Base-by-base conservation (phyloP, 2,797 vertebrate species). In the Trematomus bernacchii region DNA sequence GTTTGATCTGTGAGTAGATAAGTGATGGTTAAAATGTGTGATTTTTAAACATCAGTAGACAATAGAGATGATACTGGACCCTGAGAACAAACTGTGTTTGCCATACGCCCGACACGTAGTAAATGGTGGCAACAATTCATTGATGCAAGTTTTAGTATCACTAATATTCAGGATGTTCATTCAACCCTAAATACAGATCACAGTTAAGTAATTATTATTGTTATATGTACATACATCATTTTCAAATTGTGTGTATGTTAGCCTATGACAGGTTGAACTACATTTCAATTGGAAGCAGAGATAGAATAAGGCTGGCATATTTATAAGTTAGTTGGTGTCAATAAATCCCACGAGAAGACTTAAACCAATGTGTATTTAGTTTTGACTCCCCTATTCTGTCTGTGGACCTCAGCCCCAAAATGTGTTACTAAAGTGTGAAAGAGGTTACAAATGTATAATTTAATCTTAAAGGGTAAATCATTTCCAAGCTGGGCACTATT, bases 1-100 rank as follows among this genome's bases (percentile, higher is more conserved):
- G 58, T 83, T 85, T 84, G 64, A 80, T 71, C 71, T 73, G 16
- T 89, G 73, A 73, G 81, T 80, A 75, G 69, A 81, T 75, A 71
- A 50, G 50, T 71, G 79, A 73, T 50, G 76, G 76, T 77, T 82
- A 40, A 81, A 82, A 79, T 73, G 65, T 85, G 79, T 71, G 62
- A 80, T 70, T 80, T 80, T 78, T 44, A 27, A 66, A 79, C 64
- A 64, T 73, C 65, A 55, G 58, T 66, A 67, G 61, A 68, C 9
- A 37, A 61, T 71, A 79, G 47, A n/a, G 30, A 42, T 70, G 54
- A 63, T 14, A 66, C 51, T 62, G 61, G 69, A 70, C 50, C 64
- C 37, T 53, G 19, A 65, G 13, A 74, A 77, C 71, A 76, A 82
- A 47, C 71, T 75, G 66, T 67, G 65, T 80, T 79, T 57, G 55